These are phyloP conservation scores for Amazona ochrocephala DNA, from an alignment of 2,797 vertebrate genomes.

Conservation along the genomic window DNA sequence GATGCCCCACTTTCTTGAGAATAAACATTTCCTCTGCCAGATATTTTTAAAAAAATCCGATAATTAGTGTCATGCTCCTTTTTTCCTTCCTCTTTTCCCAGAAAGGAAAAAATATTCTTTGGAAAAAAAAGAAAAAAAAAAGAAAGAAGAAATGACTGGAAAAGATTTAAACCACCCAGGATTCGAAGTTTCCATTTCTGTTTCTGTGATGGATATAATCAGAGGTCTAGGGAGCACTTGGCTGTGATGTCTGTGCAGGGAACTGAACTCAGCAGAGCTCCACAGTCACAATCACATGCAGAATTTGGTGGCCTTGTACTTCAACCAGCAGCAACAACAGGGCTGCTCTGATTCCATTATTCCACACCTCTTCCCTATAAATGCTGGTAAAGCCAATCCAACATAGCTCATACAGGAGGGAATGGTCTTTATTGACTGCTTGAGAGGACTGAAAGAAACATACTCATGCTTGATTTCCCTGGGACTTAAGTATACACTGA, in stretches of 20 bases:
- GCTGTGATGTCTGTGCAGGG: background rate
- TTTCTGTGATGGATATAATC: background rate
- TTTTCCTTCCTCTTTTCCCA: constrained; percentile 40
- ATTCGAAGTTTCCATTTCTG: constrained; percentile 32
- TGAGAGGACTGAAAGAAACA: background rate
- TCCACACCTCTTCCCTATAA: background rate
- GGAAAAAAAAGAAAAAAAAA: background rate
- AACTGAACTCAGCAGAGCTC: background rate
- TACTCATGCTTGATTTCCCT: background rate
- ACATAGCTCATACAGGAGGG: background rate
- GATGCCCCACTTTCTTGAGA: background rate
- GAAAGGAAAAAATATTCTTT: constrained; percentile 10
- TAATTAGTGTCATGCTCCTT: constrained; percentile 22
- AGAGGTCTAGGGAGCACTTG: background rate
- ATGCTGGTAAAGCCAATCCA: accelerated
- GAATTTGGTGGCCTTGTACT: background rate
- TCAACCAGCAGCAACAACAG: background rate
- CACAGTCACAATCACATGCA: background rate
- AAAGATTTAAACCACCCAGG: constrained; percentile 30
- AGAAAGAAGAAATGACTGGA: background rate
- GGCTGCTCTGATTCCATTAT: background rate
- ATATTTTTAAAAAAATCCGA: background rate
- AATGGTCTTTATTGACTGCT: background rate
- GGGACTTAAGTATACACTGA: background rate
- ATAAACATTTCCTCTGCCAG: constrained; percentile 39